Conservation (phyloP, 2,888 invertebrate genomes). For the Zygaena filipendulae region DNA sequence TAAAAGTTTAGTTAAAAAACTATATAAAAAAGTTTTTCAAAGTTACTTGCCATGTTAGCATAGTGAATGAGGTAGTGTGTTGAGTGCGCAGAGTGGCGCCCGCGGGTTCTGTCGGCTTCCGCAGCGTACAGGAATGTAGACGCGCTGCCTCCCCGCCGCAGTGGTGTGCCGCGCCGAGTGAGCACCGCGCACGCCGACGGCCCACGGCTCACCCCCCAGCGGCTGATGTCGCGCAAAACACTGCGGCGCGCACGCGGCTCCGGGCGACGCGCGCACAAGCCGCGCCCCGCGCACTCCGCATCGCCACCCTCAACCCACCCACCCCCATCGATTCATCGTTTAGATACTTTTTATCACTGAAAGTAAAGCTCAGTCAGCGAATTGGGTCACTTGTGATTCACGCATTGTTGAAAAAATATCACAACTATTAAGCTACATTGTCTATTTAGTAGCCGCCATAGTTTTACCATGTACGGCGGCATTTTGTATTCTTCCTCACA, state of each 20-base stretch:
- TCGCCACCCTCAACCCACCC: too few relatives aligned
- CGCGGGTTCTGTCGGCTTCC: too few relatives aligned
- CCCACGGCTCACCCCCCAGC: slow-evolving; percentile 8
- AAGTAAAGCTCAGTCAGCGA: slow-evolving; percentile 32
- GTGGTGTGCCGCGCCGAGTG: slow-evolving; percentile 2
- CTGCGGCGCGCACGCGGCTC: slow-evolving; percentile 19
- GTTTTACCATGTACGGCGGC: too few relatives aligned
- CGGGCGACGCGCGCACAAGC: slow-evolving; percentile 37
- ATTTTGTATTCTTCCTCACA: too few relatives aligned
- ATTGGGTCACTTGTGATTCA: slow-evolving; percentile 33
- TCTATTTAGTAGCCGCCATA: too few relatives aligned
- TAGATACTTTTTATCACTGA: slow-evolving; percentile 32
- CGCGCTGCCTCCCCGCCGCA: slow-evolving; percentile 3
- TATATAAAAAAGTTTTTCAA: too few relatives aligned
- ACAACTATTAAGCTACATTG: too few relatives aligned
- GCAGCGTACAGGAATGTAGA: not conserved
- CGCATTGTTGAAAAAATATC: too few relatives aligned
- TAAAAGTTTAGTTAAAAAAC: too few relatives aligned
- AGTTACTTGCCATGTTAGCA: too few relatives aligned
- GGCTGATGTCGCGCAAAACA: slow-evolving; percentile 19
- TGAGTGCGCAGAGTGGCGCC: too few relatives aligned
- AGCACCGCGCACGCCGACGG: slow-evolving; percentile 7
- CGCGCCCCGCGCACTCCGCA: slow-evolving; percentile 17
- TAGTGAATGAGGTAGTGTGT: too few relatives aligned
- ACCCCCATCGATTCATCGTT: slow-evolving; percentile 41